Base-by-base conservation (phyloP, 2,113 vertebrate genomes). In the Oophaga pumilio region DNA sequence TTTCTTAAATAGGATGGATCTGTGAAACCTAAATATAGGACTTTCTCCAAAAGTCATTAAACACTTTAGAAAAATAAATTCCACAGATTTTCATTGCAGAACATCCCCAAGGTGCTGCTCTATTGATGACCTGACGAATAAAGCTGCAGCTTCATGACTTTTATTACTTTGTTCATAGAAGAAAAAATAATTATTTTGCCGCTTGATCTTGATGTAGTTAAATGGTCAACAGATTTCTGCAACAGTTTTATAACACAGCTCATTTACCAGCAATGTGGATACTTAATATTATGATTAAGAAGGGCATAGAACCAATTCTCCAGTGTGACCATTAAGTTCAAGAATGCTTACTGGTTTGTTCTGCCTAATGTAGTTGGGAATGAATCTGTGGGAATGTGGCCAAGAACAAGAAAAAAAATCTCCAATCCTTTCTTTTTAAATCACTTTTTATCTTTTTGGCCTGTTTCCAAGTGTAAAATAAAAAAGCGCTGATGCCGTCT, bases 301-400 rank as follows among this genome's bases (percentile, higher is more conserved):
- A n/a, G 71, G 57, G 79, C 80, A 88, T 59, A 50, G 62, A 52
- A 82, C 15, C 43, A 88, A 76, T 76, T 64, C 80, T 82, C 86
- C 24, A 64, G 86, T 68, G 80, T 88, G 80, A 83, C 69, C 71
- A 66, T 83, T 87, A 62, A 64, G 17, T 76, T 74, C 26, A 87
- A 82, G 86, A 87, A 87, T 87, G 86, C 57, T 71, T 14, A 28
- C 76, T 69, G 57, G 49, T 79, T 82, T 87, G 86, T 26, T 74
- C 69, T 87, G 86, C 86, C 69, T 88, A 83, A 88, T 83, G 71
- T 82, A 76, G 80, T 64, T 60, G 66, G 79, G 71, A 76, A 64
- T 64, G 71, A 18, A 73, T 66, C 56, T 88, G 80, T 83, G 86
- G 86, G 86, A 88, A 88, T 76, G 69, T 76, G 71, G 80, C 86